phyloP scores from a whole-genome alignment of 2,113 vertebrate genomes.

The Cephalopterus ornatus region DNA sequence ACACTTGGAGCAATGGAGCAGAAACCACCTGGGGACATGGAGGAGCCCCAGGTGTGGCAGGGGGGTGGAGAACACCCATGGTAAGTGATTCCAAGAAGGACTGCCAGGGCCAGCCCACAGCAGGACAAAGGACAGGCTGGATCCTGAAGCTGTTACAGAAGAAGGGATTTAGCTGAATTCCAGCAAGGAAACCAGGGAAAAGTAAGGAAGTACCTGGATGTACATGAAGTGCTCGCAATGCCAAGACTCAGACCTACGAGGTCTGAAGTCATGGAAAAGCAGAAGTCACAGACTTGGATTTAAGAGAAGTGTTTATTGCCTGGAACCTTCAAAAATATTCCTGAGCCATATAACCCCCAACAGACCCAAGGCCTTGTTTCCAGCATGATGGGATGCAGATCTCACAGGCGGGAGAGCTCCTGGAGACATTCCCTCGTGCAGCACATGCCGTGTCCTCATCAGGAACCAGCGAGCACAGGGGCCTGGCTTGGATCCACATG shows the following conservation, averaged over 20 bases:
- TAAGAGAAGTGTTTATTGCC: constrained; percentile 24
- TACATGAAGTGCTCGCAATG: rapidly evolving
- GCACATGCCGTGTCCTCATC: rapidly evolving
- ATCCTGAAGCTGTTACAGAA: background rate
- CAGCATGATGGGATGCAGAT: background rate
- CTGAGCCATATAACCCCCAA: background rate
- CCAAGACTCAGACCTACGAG: background rate
- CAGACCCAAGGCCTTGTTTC: background rate
- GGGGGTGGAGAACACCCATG: background rate
- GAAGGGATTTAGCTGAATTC: background rate
- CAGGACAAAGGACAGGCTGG: background rate
- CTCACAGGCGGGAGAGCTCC: background rate
- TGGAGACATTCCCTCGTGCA: rapidly evolving
- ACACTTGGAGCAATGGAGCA: rapidly evolving
- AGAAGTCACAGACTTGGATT: background rate
- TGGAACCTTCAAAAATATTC: background rate
- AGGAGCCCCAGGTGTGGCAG: background rate
- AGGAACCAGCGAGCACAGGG: rapidly evolving
- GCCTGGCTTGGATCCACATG: background rate
- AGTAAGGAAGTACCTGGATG: background rate
- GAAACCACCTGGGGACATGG: background rate
- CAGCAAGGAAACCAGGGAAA: background rate
- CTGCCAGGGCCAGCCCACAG: background rate
- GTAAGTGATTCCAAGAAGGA: background rate
- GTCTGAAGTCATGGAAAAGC: background rate